phyloP scores from a whole-genome alignment of 2,888 invertebrate species.

The Eupelmus urozonus region DNA sequence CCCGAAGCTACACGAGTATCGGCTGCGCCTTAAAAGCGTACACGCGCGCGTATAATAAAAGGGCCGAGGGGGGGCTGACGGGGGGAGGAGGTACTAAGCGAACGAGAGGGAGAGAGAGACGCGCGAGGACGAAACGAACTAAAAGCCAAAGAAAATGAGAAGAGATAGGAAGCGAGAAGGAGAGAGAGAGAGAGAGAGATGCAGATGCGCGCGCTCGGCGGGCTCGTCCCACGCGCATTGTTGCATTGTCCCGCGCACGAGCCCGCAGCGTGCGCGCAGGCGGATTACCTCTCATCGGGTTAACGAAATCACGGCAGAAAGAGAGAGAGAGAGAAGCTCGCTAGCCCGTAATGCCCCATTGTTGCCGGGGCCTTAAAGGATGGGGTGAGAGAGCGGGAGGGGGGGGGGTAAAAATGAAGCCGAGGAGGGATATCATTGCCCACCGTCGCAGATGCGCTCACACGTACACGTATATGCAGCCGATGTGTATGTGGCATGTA shows the following conservation, averaged over 20 bases:
- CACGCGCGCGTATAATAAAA: slow-evolving; percentile 36
- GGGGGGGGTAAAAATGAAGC: slow-evolving; percentile 41
- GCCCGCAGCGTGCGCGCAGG: slow-evolving; percentile 4
- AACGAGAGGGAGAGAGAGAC: neutral
- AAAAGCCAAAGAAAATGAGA: slow-evolving; percentile 33
- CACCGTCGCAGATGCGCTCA: slow-evolving; percentile 24
- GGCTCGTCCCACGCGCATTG: slow-evolving; percentile 60
- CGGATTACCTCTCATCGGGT: slow-evolving; percentile 58
- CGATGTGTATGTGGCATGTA: slow-evolving; percentile 10
- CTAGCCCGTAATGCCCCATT: slow-evolving; percentile 57
- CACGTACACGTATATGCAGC: neutral
- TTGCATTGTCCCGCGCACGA: slow-evolving; percentile 57
- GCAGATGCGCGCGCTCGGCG: slow-evolving; percentile 33
- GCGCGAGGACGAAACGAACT: slow-evolving; percentile 15
- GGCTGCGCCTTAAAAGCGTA: slow-evolving; percentile 30
- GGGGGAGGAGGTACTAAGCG: neutral
- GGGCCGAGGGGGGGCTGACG: slow-evolving; percentile 9
- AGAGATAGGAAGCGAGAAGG: neutral
- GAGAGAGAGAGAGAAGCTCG: slow-evolving; percentile 9
- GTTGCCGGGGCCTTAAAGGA: slow-evolving; percentile 53
- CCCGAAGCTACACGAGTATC: neutral
- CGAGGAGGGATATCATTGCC: slow-evolving; percentile 42
- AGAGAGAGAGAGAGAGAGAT: slow-evolving; percentile 31
- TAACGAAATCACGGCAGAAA: slow-evolving; percentile 55
- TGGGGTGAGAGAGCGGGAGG: slow-evolving; percentile 28